These are phyloP conservation scores for Megalops cyprinoides DNA, from an alignment of 2,797 vertebrate genomes.

Conservation along the genomic window DNA sequence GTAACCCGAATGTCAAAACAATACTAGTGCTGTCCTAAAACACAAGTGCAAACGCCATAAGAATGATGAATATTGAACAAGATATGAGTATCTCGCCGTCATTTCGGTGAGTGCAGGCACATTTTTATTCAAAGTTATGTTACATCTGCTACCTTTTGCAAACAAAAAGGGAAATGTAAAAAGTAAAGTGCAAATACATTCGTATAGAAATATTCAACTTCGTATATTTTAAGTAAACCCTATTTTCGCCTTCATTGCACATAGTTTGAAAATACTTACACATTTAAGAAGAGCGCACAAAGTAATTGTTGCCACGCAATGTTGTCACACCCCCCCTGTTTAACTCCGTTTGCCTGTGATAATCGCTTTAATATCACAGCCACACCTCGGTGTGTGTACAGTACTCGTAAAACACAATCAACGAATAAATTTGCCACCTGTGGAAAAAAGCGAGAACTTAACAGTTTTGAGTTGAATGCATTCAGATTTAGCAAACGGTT, in stretches of 20 bases:
- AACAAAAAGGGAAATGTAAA: constrained; percentile 16
- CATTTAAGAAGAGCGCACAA: constrained; percentile 22
- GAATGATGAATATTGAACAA: constrained; percentile 13
- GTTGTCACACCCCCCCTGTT: neutral
- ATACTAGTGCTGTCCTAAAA: constrained; percentile 9
- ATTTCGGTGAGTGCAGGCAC: constrained; percentile 21
- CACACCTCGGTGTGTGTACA: neutral
- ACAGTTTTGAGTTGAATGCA: neutral
- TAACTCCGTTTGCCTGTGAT: neutral
- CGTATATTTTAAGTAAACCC: neutral
- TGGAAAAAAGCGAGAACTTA: constrained; percentile 1
- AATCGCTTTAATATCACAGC: constrained; percentile 16
- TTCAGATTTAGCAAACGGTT: neutral
- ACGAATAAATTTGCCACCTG: constrained; percentile 5
- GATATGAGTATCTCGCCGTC: constrained; percentile 6
- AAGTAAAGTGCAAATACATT: constrained; percentile 31
- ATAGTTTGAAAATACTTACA: constrained; percentile 26
- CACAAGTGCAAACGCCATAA: neutral
- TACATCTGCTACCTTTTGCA: constrained; percentile 23
- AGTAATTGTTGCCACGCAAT: neutral
- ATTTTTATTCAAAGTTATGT: constrained; percentile 23
- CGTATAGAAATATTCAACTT: constrained; percentile 22
- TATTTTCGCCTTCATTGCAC: constrained; percentile 12
- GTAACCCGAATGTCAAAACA: neutral
- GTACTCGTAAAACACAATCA: constrained; percentile 6